phyloP scores from a whole-genome alignment of 1,140 invertebrate species.

The Lycorma delicatula region DNA sequence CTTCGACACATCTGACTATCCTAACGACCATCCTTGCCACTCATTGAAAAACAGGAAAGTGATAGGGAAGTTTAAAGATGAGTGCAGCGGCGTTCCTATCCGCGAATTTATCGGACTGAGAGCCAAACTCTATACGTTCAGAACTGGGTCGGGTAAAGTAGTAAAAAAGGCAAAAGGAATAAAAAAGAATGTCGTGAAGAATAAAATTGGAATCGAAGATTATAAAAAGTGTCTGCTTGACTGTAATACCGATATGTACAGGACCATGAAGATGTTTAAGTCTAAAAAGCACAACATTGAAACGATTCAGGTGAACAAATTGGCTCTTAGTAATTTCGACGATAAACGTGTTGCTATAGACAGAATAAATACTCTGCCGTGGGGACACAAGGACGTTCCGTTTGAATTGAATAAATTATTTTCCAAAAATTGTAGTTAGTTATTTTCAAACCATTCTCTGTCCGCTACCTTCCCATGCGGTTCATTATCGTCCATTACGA shows the following conservation, averaged over 20 bases:
- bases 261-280: slow-evolving; percentile 5
- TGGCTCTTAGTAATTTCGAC: slow-evolving; percentile 10
- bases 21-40: slow-evolving; percentile 14
- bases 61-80: slow-evolving; percentile 43
- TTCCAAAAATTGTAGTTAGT: too few relatives aligned
- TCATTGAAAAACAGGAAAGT: slow-evolving; percentile 36
- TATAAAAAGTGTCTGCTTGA: slow-evolving; percentile 15
- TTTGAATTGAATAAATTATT: too few relatives aligned
- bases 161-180: slow-evolving; percentile 29
- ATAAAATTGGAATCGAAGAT: slow-evolving; percentile 13
- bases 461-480: too few relatives aligned
- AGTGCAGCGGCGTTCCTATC: slow-evolving; percentile 36
- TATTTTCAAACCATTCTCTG: too few relatives aligned
- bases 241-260: neutral
- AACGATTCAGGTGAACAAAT: slow-evolving; percentile 17
- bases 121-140: slow-evolving; percentile 39
- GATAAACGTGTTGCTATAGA: slow-evolving; percentile 17
- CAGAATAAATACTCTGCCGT: slow-evolving; percentile 14
- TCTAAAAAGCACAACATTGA: slow-evolving; percentile 15
- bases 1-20: slow-evolving; percentile 25
- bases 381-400: too few relatives aligned
- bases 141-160: slow-evolving; percentile 18
- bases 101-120: slow-evolving; percentile 37
- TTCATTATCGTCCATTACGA: too few relatives aligned
- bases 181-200: slow-evolving; percentile 22